phyloP scores from a whole-genome alignment of 1,140 invertebrate genomes.

The Augochlora pura region DNA sequence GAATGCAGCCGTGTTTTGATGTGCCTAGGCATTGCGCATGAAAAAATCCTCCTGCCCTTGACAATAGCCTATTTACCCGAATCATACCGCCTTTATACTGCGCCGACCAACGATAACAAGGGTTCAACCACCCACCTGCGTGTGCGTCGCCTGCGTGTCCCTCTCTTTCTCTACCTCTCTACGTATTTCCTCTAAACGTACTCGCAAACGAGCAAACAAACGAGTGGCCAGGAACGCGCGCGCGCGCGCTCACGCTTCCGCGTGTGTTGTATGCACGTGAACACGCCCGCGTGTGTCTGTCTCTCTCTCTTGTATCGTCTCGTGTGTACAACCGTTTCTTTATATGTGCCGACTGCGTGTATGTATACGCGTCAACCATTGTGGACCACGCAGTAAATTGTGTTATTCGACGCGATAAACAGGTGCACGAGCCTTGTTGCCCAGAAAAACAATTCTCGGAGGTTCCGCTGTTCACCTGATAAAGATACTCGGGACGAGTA shows the following conservation, averaged over 20 bases:
- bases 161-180: constrained; percentile 33
- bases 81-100: constrained; percentile 30
- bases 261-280: constrained; percentile 39
- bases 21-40: constrained; percentile 75
- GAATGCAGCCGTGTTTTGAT: constrained; percentile 64
- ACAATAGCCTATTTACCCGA: constrained; percentile 70
- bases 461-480: not conserved
- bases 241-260: constrained; percentile 1
- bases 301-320: constrained; percentile 11
- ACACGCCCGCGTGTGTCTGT: constrained; percentile 36
- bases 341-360: constrained; percentile 7
- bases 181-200: constrained; percentile 37
- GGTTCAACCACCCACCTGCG: constrained; percentile 66
- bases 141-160: constrained; percentile 34
- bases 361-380: constrained; percentile 54
- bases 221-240: constrained; percentile 5
- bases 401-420: constrained; percentile 59
- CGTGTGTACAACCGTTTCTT: constrained; percentile 32
- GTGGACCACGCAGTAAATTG: constrained; percentile 61
- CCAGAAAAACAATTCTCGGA: constrained; percentile 13
- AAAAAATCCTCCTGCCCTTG: constrained; percentile 75
- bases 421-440: constrained; percentile 40
- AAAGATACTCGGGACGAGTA: not conserved
- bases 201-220: constrained; percentile 19
- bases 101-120: constrained; percentile 51